Evolutionary conservation across 2,113 vertebrate genomes (phyloP), one percentile per base, ranked within the genome.

Genomic region (Eulemur rufifrons): DNA sequence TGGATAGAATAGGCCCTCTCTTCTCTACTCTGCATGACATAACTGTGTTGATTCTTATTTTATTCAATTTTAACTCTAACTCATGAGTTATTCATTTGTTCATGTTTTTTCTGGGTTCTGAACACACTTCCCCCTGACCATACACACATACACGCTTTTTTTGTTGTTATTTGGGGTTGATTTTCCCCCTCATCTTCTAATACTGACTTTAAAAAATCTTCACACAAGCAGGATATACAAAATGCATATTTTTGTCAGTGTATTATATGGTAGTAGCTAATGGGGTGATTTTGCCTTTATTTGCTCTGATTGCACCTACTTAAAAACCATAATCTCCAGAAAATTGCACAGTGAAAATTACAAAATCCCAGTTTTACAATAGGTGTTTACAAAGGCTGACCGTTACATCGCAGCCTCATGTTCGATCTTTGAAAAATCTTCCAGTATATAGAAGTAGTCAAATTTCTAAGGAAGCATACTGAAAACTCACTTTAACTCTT

Each of bases 41-140:
- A 84, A 94, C 74, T 86, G 13, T 63, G 20, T 66, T 88, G 94
- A 52, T 93, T 95, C 73, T 81, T 93, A 52, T 64, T 95, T 95
- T 94, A 47, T 78, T 83, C 74, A 61, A 1, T 94, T 96, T 89
- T 80, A 89, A 52, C 52, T 69, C 59, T 59, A 89, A 73, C 85
- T 92, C 90, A 92, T 92, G 77, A 96, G n/a, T 94, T 85, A 86
- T 32, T 96, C 78, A 80, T 92, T 95, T 97, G 85, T 91, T 94
- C 74, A 12, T 92, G 29, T 52, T 95, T 97, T 91, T 81, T 86
- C 89, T 94, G 91, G 25, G 37, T 63, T 82, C 42, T 95, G 82
- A 94, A 80, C 29, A 29, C 56, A 29, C 45, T 23, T 29, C 39
- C 27, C 21, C 45, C 29, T 69, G 39, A 87, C 17, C 59, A 61